Evolutionary conservation across 2,797 vertebrate genomes (phyloP).

Genomic region (Halcyon smyrnensis): DNA sequence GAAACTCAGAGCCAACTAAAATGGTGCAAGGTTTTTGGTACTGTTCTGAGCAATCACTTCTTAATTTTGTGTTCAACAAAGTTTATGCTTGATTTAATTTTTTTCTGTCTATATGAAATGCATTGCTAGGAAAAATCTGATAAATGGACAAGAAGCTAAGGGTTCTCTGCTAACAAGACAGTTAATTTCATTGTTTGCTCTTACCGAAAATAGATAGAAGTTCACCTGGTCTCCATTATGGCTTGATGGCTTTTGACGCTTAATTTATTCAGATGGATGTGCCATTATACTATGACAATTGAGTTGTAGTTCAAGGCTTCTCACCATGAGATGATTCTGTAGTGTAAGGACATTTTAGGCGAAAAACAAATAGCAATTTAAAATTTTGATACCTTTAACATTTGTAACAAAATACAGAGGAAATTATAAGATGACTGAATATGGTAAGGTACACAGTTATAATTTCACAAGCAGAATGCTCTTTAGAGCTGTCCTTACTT

Average conservation of each 20-base stretch:
- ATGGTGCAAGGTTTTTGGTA: not conserved
- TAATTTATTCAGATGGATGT: conserved; percentile 11
- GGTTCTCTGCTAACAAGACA: not conserved
- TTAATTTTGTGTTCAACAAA: not conserved
- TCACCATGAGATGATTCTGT: conserved; percentile 41
- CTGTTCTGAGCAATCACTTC: not conserved
- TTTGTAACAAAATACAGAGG: not conserved
- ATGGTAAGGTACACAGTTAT: not conserved
- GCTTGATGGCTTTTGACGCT: not conserved
- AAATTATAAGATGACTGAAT: not conserved
- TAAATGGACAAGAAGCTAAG: not conserved
- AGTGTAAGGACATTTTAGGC: conserved; percentile 45
- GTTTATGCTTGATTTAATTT: not conserved
- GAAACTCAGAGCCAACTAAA: not conserved
- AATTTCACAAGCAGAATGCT: not conserved
- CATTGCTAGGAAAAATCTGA: not conserved
- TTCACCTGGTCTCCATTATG: not conserved
- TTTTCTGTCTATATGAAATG: not conserved
- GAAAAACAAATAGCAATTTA: conserved; percentile 51
- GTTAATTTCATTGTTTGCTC: not conserved
- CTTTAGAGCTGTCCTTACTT: not conserved
- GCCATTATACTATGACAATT: not conserved
- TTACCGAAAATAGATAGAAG: not conserved
- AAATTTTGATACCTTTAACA: conserved; percentile 12
- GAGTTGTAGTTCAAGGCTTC: not conserved